A percentile compares a stretch with the other conserved stretches of the same genome.
These are phyloP conservation scores for Globodera rostochiensis DNA, from an alignment of 1,140 invertebrate species.

Conservation along the genomic window DNA sequence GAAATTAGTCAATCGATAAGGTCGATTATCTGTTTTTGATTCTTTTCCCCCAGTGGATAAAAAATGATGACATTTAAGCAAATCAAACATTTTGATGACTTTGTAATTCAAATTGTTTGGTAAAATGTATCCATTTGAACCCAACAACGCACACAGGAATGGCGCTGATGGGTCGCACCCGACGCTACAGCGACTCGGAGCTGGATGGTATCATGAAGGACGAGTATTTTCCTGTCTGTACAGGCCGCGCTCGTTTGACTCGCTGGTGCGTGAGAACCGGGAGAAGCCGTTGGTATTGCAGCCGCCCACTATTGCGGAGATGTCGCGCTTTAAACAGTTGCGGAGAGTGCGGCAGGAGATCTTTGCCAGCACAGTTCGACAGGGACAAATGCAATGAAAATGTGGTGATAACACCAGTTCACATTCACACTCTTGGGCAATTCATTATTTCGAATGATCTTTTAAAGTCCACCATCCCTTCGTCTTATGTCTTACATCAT, in stretches of 20 bases:
- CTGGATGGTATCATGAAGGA: slow-evolving; percentile 12
- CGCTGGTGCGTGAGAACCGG: slow-evolving; percentile 18
- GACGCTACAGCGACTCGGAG: slow-evolving; percentile 28
- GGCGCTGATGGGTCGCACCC: slow-evolving; percentile 12
- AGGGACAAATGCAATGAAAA: background rate
- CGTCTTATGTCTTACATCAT: no score
- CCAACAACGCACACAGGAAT: background rate
- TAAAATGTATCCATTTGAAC: no score
- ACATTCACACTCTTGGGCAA: no score
- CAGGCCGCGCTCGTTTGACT: slow-evolving; percentile 22
- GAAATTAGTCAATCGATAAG: no score
- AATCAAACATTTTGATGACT: background rate
- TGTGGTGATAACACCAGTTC: no score
- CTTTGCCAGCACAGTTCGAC: background rate
- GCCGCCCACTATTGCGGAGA: slow-evolving; percentile 23
- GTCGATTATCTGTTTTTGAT: no score
- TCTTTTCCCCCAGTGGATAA: no score
- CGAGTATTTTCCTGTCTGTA: slow-evolving; percentile 21
- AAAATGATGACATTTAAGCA: no score
- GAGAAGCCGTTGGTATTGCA: slow-evolving; percentile 27
- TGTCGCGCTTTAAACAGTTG: slow-evolving; percentile 16
- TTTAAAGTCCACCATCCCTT: no score
- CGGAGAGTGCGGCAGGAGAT: background rate
- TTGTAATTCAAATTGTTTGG: background rate
- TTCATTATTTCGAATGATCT: no score